Base-by-base conservation (phyloP, 2,888 invertebrate species). In the Eupithecia dodoneata region DNA sequence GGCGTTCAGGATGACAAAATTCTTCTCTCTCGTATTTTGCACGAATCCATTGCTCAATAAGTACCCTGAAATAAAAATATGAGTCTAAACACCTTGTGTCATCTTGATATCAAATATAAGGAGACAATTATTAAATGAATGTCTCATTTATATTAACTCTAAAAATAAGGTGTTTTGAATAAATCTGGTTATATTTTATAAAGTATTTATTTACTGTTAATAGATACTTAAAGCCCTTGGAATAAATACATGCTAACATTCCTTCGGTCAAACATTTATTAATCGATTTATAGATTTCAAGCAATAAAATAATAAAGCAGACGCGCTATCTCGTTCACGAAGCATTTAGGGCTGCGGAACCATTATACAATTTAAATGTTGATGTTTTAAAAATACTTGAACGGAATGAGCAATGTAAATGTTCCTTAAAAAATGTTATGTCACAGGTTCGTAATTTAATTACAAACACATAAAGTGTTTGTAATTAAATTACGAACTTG, bases 21-120 rank as follows among this genome's bases (percentile, higher is more conserved):
- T 99, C 98, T 92, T 97, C 97, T 75, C 98, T 96, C 90, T 98
- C 97, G 91, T 99, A 99, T 92, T 99, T 99, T 7, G 98, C 98
- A 82, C 97, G 96, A 81, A 99, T 98, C 98, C 98, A 99, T 90
- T 99, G 98, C 88, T 98, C 98, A 78, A 98, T 96, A 75, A 99
- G 94, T 70, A 98, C 97, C 89, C 98, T 98, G 93, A 10, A 94
- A 94, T 80, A 4, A 72, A 12, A 67, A 65, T 66, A 47, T n/a
- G 2, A n/a, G 4, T 47, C 7, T 47, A 52, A 49, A 59, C 45
- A n/a, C 45, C 9, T 44, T n/a, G 42, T 44, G 12, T 66, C n/a
- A 42, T 55, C 15, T 55, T n/a, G n/a, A 2, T n/a, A 55, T 55
- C 55, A 55, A n/a, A 9, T n/a, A 7, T 52, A 52, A 15, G 4